Base-by-base conservation (phyloP, 2,797 vertebrate species). In the Epinephelus awoara region DNA sequence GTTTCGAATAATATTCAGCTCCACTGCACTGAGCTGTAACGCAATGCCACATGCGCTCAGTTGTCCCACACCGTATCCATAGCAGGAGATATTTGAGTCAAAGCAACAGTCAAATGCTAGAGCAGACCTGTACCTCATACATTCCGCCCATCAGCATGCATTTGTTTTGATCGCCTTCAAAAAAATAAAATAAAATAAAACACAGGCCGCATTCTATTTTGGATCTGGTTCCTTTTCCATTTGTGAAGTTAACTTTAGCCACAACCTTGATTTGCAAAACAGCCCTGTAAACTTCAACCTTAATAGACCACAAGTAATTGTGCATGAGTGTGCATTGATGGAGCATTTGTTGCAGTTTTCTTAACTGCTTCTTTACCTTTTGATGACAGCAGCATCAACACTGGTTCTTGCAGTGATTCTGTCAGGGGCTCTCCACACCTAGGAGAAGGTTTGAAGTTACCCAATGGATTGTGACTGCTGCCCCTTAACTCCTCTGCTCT, bases 221-320 rank as follows among this genome's bases (percentile, higher is more conserved):
- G 50, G 84, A 86, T 77, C 17, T 0, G 19, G 21, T 23, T 74
- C 66, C 56, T 72, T 87, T 79, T 88, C 75, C 80, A n/a, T 78
- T 14, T 38, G 62, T 81, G 81, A 86, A 74, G 88, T 94, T 94
- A 95, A 96, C 93, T 91, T 94, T 96, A 96, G 92, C 96, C 96
- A 47, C 86, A 95, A 91, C 94, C 94, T 85, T 97, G 90, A 87
- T 90, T 85, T 80, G 40, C 69, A 82, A 88, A 93, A 91, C 88
- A 91, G 89, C 52, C 55, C 61, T 49, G 63, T 64, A 68, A 56
- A 80, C 66, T 78, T 77, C n/a, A 77, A 58, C 77, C 75, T 83
- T 85, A 77, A 61, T 14, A 46, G 29, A 72, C 67, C 75, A 70
- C 74, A 58, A 64, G 50, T 54, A 70, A 25, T 29, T 83, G 62